Evolutionary conservation across 2,113 vertebrate species (phyloP).

Genomic region (Channa argus): DNA sequence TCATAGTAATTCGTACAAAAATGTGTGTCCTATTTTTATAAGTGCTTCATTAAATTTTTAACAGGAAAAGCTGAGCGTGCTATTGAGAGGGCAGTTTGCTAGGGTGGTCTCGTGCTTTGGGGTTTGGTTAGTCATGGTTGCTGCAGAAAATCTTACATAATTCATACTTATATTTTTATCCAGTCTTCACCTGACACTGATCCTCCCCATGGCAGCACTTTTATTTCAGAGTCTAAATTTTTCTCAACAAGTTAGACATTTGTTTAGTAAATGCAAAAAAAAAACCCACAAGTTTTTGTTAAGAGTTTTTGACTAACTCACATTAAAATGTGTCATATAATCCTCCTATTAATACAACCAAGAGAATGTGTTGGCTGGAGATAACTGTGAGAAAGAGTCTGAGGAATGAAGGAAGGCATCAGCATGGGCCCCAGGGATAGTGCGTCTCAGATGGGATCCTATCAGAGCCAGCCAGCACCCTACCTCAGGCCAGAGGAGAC

Average conservation of each 20-base stretch:
- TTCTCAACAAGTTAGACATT: neutral
- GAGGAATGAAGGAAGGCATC: slow-evolving; percentile 56
- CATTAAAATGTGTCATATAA: slow-evolving; percentile 37
- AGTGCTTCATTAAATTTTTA: slow-evolving; percentile 51
- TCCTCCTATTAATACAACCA: slow-evolving; percentile 41
- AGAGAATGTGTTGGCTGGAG: slow-evolving; percentile 59
- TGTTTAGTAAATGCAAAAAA: neutral
- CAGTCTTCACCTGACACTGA: neutral
- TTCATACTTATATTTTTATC: neutral
- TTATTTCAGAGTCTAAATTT: neutral
- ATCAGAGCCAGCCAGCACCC: slow-evolving; percentile 70
- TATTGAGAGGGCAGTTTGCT: slow-evolving; percentile 37
- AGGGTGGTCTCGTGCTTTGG: slow-evolving; percentile 22
- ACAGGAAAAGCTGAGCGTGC: slow-evolving; percentile 41
- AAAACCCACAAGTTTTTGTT: slow-evolving; percentile 1
- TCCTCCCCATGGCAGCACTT: neutral
- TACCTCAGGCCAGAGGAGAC: slow-evolving; percentile 76
- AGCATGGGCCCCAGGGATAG: slow-evolving; percentile 60
- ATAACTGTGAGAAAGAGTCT: slow-evolving; percentile 56
- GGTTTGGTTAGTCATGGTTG: slow-evolving; percentile 18
- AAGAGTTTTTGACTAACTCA: slow-evolving; percentile 18
- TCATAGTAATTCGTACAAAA: slow-evolving; percentile 40
- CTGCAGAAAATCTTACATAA: slow-evolving; percentile 30
- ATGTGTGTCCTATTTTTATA: slow-evolving; percentile 40
- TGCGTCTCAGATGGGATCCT: slow-evolving; percentile 75